Base-by-base conservation (phyloP, 1,140 invertebrate genomes). In the Drosophila pseudoobscura region DNA sequence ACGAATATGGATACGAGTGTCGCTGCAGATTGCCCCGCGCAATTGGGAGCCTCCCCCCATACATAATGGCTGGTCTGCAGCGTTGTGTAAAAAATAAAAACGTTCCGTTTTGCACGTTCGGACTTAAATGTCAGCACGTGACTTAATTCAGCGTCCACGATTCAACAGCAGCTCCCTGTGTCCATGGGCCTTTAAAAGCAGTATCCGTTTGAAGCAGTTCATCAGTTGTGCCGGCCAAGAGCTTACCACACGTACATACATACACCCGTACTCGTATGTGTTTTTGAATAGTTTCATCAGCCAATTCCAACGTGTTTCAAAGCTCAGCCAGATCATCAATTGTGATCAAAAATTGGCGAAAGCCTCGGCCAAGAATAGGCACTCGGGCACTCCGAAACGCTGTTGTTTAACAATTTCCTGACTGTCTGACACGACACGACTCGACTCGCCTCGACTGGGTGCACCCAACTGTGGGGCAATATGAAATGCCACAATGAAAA, bases 81-180 rank as follows among this genome's bases (percentile, higher is more conserved):
- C n/a, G 24, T 41, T 13, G 31, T 59, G 26, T 11, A 54, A 35
- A 26, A 46, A 53, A n/a, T 35, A 13, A 56, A 76, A 78, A 65
- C 59, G 77, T 59, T 74, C 73, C 70, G 62, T 68, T 80, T 87
- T 75, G 77, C 82, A 87, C 82, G 82, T 87, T 83, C 71, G 70
- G 80, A 84, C 80, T 84, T 87, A 87, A 87, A 87, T 84, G 80
- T 65, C 82, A 78, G 82, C 80, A 87, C 82, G 82, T 87, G 82
- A 87, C 80, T 75, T 62, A 63, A 80, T 77, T 66, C 74, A 26
- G 24, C 24, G 24, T 26, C 24, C 4, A 5, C 24, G 24, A 26
- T 26, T 26, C 24, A 26, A 5, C 24, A 26, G 4, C 24, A 26
- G 24, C 24, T 26, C 24, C 24, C 24, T 24, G 24, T 60, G 11